Evolutionary conservation across 1,140 invertebrate species (phyloP).

Genomic region (Drepana arcuata): DNA sequence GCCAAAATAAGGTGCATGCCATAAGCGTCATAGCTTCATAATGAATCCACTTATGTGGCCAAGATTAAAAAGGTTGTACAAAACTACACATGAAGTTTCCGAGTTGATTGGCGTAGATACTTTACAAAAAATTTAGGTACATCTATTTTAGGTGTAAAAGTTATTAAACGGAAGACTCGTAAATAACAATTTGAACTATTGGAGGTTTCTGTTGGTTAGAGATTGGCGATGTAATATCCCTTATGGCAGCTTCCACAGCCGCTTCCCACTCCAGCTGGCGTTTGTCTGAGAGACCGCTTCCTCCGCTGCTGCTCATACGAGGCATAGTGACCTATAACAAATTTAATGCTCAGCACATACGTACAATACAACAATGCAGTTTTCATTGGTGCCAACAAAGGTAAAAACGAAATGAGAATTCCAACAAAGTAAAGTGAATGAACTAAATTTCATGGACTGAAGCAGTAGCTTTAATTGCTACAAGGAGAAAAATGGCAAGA

Average conservation of each 20-base stretch:
- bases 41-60: too few species aligned
- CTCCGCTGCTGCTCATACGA: conserved; percentile 29
- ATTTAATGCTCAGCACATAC: too few species aligned
- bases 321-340: conserved; percentile 61
- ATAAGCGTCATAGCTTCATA: too few species aligned
- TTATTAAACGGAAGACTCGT: conserved; percentile 82
- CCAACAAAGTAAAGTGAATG: too few species aligned
- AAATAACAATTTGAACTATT: conserved; percentile 88
- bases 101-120: not conserved
- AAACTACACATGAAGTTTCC: not conserved
- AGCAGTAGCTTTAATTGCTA: conserved; percentile 6
- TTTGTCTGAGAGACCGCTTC: conserved; percentile 46
- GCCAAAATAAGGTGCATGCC: too few species aligned
- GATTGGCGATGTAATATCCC: conserved; percentile 76
- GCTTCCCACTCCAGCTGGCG: conserved; percentile 76
- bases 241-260: conserved; percentile 80
- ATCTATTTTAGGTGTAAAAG: not conserved
- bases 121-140: not conserved
- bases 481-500: too few species aligned
- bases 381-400: too few species aligned
- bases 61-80: too few species aligned
- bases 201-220: conserved; percentile 73
- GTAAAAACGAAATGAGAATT: too few species aligned
- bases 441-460: too few species aligned
- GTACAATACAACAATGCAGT: too few species aligned